Base-by-base conservation (phyloP, 92 coral and sea anemone genomes). In the Desmophyllum pertusum region DNA sequence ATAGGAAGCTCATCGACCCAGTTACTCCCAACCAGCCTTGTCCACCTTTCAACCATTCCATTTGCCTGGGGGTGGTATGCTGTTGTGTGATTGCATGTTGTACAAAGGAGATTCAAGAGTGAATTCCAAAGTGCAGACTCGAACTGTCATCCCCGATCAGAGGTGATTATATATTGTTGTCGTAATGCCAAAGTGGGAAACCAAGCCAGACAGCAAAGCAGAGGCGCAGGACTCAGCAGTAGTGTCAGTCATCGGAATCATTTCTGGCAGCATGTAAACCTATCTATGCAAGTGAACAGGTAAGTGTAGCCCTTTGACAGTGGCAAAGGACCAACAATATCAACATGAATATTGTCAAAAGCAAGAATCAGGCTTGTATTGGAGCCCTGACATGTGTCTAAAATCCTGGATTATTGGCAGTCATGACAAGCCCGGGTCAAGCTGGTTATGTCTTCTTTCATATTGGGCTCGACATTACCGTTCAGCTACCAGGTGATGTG, bases 51-150 rank as follows among this genome's bases (percentile, higher is more conserved):
- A 23, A 88, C 88, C 10, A 91, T 50, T 3, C 94, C 86, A 69
- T 88, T 83, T 17, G 84, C 80, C 30, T 88, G 87, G 21, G 85
- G 80, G 63, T 91, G 91, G 79, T 83, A 91, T 2, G 88, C 90
- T 21, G 90, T 88, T 23, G 92, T 91, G 53, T 85, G 78, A 59
- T 83, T 61, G 62, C 89, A 85, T 46, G 77, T 85, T 18, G 84
- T 81, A 18, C 85, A 89, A 27, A 88, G 86, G 41, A 91, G 92
- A 19, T 46, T 64, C 87, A 71, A 85, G 77, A 91, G 88, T 30
- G 85, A 81, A 38, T 76, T 45, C 90, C 90, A 91, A 36, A 91
- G 84, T 18, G 25, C 61, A 27, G 90, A 92, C 39, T 92, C 85
- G 30, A 92, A 89, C 67, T 89, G 90, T 43, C 62, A 31, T 68